Percentiles rank a stretch among this genome's conserved stretches.
Conservation (phyloP, 2,888 invertebrate genomes). For the Drosophila kambysellisi region DNA sequence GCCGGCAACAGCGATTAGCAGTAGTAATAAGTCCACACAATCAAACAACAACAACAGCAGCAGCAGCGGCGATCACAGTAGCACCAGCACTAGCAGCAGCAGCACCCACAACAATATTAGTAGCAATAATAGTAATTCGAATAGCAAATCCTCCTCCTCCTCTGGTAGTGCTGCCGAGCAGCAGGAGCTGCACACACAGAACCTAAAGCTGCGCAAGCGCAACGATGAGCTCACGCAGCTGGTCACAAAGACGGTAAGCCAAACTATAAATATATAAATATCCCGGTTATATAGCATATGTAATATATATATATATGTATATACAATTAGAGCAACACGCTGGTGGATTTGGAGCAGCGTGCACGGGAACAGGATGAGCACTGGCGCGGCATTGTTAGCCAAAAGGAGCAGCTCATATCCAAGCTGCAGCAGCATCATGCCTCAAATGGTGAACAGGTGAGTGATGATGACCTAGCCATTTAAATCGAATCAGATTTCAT, state of each 20-base stretch:
- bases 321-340: slow-evolving; percentile 80
- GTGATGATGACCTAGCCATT: background rate
- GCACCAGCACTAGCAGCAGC: slow-evolving; percentile 62
- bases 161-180: slow-evolving; percentile 66
- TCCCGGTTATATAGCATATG: background rate
- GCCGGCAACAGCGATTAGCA: slow-evolving; percentile 57
- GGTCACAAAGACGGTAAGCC: slow-evolving; percentile 91
- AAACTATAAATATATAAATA: slow-evolving; percentile 78
- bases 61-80: slow-evolving; percentile 69
- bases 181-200: slow-evolving; percentile 87
- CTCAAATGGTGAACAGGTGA: slow-evolving; percentile 83
- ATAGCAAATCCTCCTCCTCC: slow-evolving; percentile 60
- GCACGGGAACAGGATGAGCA: slow-evolving; percentile 84
- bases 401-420: slow-evolving; percentile 84
- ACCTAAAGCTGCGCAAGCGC: slow-evolving; percentile 88
- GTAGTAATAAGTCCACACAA: slow-evolving; percentile 83
- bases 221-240: slow-evolving; percentile 90
- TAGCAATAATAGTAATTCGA: slow-evolving; percentile 82
- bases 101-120: slow-evolving; percentile 76
- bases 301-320: background rate
- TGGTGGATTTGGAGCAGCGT: slow-evolving; percentile 83
- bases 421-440: slow-evolving; percentile 81
- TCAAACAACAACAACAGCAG: slow-evolving; percentile 74
- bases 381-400: slow-evolving; percentile 83
- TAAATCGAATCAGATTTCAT: background rate